Evolutionary conservation across 2,888 invertebrate genomes (phyloP).

Genomic region (Anticlea derivata): DNA sequence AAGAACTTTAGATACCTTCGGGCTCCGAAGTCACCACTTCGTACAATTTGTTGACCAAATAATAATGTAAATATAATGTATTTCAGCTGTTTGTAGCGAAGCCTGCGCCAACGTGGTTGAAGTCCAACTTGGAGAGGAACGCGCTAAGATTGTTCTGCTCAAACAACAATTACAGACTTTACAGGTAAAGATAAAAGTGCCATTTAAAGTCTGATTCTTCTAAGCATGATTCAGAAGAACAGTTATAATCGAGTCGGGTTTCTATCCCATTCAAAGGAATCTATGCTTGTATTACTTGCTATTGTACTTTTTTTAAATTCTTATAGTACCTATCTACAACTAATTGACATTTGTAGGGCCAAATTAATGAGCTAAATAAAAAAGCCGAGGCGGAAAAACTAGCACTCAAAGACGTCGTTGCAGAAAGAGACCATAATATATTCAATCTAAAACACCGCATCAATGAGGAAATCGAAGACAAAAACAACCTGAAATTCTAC

Average conservation of each 20-base stretch:
- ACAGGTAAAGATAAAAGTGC: constrained; percentile 50
- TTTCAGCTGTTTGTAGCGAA: constrained; percentile 70
- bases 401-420: constrained; percentile 45
- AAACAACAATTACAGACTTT: constrained; percentile 63
- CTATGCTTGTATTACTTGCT: too few relatives aligned
- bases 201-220: too few relatives aligned
- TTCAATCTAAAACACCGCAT: constrained; percentile 64
- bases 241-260: too few relatives aligned
- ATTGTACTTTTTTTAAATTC: too few relatives aligned
- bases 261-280: too few relatives aligned
- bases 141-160: constrained; percentile 63
- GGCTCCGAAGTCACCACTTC: too few relatives aligned
- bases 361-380: constrained; percentile 50
- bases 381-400: constrained; percentile 53
- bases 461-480: constrained; percentile 66
- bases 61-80: background rate
- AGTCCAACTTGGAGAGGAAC: constrained; percentile 72
- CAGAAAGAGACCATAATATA: constrained; percentile 61
- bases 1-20: too few relatives aligned
- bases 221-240: too few relatives aligned
- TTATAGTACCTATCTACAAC: background rate
- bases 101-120: constrained; percentile 73
- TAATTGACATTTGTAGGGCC: constrained; percentile 46
- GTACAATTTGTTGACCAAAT: too few relatives aligned
- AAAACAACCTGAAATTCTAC: constrained; percentile 53